Percentiles rank a stretch among this genome's conserved stretches.
Evolutionary conservation across 2,797 vertebrate genomes (phyloP).

Genomic region (Lacerta agilis): DNA sequence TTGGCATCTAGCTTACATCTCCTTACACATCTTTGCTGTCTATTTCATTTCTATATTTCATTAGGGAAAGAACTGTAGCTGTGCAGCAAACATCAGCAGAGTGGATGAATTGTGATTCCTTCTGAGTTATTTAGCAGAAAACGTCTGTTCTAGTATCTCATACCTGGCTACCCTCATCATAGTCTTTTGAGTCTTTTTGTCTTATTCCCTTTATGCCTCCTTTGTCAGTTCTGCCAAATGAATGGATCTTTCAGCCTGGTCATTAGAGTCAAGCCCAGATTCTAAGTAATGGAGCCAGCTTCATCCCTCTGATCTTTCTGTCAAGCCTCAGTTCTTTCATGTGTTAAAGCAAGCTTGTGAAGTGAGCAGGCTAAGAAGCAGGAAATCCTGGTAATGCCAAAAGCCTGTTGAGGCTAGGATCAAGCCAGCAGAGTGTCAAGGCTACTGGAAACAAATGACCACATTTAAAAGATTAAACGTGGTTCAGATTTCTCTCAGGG

Average conservation of each 20-base stretch:
- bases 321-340: constrained; percentile 38
- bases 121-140: constrained; percentile 59
- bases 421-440: not conserved
- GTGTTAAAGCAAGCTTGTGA: constrained; percentile 38
- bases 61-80: constrained; percentile 33
- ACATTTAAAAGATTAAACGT: constrained; percentile 31
- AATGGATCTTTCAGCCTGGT: constrained; percentile 43
- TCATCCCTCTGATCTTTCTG: constrained; percentile 46
- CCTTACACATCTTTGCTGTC: not conserved
- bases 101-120: constrained; percentile 50
- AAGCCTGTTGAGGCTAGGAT: constrained; percentile 26
- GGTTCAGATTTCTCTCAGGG: constrained; percentile 7
- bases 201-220: constrained; percentile 53
- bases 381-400: constrained; percentile 2
- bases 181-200: constrained; percentile 45
- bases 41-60: constrained; percentile 13
- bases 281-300: constrained; percentile 33
- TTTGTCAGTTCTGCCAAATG: constrained; percentile 35
- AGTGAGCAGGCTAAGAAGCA: constrained; percentile 29
- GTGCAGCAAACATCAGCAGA: not conserved
- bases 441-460: constrained; percentile 1
- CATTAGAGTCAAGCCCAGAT: constrained; percentile 35
- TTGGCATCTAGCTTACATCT: not conserved
- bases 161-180: not conserved
- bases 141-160: constrained; percentile 34